Evolutionary conservation across 2,797 vertebrate genomes (phyloP), one percentile per base, ranked within the genome.

Genomic region (Silurus lanzhouensis): DNA sequence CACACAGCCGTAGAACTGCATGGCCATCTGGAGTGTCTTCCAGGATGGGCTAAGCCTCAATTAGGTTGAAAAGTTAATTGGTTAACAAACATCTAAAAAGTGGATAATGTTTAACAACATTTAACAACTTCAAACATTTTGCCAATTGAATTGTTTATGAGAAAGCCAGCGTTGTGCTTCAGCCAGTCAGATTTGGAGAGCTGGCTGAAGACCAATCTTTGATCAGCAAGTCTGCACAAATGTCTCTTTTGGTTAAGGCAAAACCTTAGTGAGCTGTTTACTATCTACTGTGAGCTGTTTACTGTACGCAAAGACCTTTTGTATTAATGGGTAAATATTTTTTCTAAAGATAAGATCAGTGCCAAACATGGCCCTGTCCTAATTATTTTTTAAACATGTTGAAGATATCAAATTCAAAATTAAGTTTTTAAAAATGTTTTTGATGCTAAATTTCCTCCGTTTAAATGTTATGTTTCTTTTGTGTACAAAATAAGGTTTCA

Each of bases 21-120:
- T 14, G 31, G 5, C 81, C 72, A 81, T 70, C 72, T 83, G 81
- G 80, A 86, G 55, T 52, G 63, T 27, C 71, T 82, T 82, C 70
- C 75, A 58, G 25, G 17, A 20, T 6, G 10, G 17, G 52, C 75
- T 15, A 58, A 77, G 52, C 55, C 52, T 76, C 38, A 61, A 17
- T 63, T 27, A 72, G 70, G 5, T 27, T 67, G 58, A 38, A 58
- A 58, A 38, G 13, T 75, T 75, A 60, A 58, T 58, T 76, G 75
- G 17, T 31, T 60, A 1, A 31, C 55, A 20, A 60, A 77, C 27
- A n/a, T 60, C 9, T 44, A 2, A 78, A 78, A 60, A 60, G 17
- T 15, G 27, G 25, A 20, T 77, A 20, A 60, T 58, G 27, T 60
- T 77, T 58, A 27, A n/a, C 15, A 57, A 57, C 10, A 19, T 60